phyloP scores from a whole-genome alignment of 1,140 invertebrate genomes.

The Idris sp. region DNA sequence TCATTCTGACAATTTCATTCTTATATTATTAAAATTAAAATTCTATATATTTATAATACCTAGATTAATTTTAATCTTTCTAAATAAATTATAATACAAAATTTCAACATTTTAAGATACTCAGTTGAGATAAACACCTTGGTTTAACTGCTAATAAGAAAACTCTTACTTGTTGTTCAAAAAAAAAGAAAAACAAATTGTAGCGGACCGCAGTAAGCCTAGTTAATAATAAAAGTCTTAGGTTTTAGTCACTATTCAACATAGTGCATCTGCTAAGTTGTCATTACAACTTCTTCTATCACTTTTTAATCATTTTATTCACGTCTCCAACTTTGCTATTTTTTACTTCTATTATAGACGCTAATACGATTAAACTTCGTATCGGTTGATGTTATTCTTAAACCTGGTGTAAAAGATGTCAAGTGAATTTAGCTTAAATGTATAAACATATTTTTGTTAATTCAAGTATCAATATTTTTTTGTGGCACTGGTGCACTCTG shows the following conservation, averaged over 20 bases:
- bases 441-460: conserved; percentile 19
- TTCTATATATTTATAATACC: too few species aligned
- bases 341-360: conserved; percentile 39
- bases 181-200: too few species aligned
- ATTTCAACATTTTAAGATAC: too few species aligned
- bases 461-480: conserved; percentile 11
- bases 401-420: conserved; percentile 21
- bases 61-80: too few species aligned
- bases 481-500: conserved; percentile 7
- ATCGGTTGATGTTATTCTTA: conserved; percentile 15
- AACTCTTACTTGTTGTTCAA: too few species aligned
- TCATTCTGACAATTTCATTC: too few species aligned
- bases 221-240: conserved; percentile 35
- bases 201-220: too few species aligned
- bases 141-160: too few species aligned
- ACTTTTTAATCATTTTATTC: conserved; percentile 24
- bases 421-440: conserved; percentile 9
- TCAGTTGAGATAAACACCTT: too few species aligned
- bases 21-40: too few species aligned
- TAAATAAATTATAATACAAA: too few species aligned
- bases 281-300: conserved; percentile 11
- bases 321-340: conserved; percentile 15
- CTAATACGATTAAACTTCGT: conserved; percentile 55
- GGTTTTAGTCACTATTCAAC: conserved; percentile 18
- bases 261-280: conserved; percentile 16